phyloP scores from a whole-genome alignment of 2,113 vertebrate genomes.

The Noturus placidus region DNA sequence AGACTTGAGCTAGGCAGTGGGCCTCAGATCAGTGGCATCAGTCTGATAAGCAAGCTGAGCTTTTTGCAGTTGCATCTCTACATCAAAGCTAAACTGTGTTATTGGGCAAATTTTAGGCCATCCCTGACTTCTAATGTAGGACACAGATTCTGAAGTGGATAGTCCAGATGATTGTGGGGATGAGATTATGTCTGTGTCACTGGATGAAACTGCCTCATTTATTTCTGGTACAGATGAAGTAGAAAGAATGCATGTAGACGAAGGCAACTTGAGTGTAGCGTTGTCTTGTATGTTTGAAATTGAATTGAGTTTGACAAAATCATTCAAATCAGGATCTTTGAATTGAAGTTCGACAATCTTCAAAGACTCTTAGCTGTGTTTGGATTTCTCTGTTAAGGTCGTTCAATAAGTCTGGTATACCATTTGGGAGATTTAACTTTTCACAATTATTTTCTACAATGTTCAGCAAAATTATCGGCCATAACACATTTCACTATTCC shows the following conservation, averaged over 20 bases:
- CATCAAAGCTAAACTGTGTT: neutral
- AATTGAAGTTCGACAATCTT: neutral
- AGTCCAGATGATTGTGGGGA: neutral
- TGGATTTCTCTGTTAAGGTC: slow-evolving; percentile 7
- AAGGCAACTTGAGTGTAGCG: neutral
- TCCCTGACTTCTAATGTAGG: neutral
- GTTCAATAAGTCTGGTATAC: neutral
- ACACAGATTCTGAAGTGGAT: neutral
- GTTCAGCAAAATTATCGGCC: too few relatives aligned
- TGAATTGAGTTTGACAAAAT: neutral
- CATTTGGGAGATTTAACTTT: neutral
- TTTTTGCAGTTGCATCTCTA: neutral
- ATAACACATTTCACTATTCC: too few relatives aligned
- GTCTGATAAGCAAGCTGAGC: neutral
- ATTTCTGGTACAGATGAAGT: neutral
- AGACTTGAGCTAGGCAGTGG: neutral
- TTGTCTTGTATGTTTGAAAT: neutral
- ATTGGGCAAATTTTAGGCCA: neutral
- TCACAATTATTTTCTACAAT: neutral
- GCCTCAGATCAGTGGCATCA: neutral
- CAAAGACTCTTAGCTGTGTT: neutral
- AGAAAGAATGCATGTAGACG: neutral
- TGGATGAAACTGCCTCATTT: neutral
- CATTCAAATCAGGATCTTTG: slow-evolving; percentile 13
- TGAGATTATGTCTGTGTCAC: slow-evolving; percentile 1